Evolutionary conservation across 2,888 invertebrate species (phyloP).

Genomic region (Eledone cirrhosa): DNA sequence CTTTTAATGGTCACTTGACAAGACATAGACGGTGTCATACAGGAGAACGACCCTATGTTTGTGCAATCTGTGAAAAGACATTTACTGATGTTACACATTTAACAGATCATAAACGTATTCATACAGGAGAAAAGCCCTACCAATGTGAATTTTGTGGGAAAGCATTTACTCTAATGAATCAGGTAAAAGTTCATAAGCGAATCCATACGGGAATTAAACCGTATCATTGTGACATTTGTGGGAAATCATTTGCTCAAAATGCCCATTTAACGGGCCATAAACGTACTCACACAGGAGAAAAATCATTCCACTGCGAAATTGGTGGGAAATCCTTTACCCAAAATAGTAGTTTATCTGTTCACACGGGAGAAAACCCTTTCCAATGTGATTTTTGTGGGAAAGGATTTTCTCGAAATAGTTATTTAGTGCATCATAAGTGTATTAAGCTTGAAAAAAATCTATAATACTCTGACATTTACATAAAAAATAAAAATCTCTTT

Average conservation of each 20-base stretch:
- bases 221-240: conserved; percentile 12
- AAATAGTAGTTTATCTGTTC: not conserved
- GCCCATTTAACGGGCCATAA: not conserved
- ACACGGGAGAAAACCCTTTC: too few species aligned
- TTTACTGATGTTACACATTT: not conserved
- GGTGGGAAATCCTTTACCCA: not conserved
- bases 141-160: not conserved
- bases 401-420: too few species aligned
- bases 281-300: not conserved
- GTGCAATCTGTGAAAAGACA: not conserved
- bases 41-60: not conserved
- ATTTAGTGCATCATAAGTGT: too few species aligned
- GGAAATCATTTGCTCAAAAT: not conserved
- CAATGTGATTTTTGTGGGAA: too few species aligned
- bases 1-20: not conserved
- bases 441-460: too few species aligned
- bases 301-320: not conserved
- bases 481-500: too few species aligned
- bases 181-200: not conserved
- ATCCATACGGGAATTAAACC: not conserved
- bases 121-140: conserved; percentile 20
- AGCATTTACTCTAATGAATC: not conserved
- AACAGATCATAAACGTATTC: not conserved
- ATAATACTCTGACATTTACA: too few species aligned
- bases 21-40: not conserved